Evolutionary conservation across 2,113 vertebrate species (phyloP).

Genomic region (Ceyx cyanopectus): DNA sequence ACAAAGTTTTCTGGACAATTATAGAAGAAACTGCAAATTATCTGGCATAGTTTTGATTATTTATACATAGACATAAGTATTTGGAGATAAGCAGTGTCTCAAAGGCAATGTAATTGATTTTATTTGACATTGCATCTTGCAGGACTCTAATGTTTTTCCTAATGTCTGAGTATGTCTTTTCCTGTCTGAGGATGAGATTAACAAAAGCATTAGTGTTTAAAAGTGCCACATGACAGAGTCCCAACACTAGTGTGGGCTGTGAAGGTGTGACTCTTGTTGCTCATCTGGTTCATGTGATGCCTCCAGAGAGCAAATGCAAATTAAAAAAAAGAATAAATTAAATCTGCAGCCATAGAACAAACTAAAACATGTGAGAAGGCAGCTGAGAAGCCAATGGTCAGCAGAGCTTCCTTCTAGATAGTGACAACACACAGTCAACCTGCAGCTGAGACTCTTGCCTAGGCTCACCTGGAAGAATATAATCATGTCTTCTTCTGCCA

Average conservation of each 20-base stretch:
- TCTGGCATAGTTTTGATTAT: neutral
- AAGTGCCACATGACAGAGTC: neutral
- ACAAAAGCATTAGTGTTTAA: neutral
- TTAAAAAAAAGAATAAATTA: neutral
- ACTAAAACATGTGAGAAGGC: neutral
- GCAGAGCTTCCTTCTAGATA: neutral
- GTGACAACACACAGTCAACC: neutral
- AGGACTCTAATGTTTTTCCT: constrained; percentile 24
- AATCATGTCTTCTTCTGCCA: rapidly evolving
- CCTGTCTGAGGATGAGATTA: constrained; percentile 26
- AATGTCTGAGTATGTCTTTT: neutral
- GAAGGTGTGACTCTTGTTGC: neutral
- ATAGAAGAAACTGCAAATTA: neutral
- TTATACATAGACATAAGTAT: neutral
- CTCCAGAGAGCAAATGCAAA: neutral
- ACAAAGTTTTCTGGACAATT: neutral
- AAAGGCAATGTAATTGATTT: neutral
- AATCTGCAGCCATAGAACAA: neutral
- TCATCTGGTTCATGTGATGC: neutral
- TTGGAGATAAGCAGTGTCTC: neutral
- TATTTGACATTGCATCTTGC: constrained; percentile 30
- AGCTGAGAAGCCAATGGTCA: neutral
- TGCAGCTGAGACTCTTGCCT: neutral
- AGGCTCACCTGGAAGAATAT: neutral
- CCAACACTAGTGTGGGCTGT: neutral